Conservation (phyloP, 2,113 vertebrate genomes). For the Mellivora capensis region DNA sequence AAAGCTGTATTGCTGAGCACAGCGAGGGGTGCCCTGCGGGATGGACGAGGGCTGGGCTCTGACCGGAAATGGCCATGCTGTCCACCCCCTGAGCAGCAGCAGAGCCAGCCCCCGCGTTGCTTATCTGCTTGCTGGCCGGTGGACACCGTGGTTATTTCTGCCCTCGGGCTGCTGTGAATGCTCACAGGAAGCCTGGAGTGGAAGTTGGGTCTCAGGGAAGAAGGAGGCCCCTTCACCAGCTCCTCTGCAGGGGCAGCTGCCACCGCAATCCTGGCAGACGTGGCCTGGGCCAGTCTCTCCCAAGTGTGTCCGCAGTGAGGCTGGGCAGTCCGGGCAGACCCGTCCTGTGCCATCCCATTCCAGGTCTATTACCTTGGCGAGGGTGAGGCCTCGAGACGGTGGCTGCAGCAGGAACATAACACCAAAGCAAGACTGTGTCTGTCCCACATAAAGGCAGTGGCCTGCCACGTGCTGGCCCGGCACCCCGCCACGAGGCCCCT, state of each 20-base stretch:
- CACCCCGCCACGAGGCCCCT: conserved; percentile 86
- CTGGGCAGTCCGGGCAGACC: background rate
- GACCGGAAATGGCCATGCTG: background rate
- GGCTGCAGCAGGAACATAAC: conserved; percentile 83
- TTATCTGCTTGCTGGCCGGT: too few relatives aligned
- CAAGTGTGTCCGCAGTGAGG: fast-evolving
- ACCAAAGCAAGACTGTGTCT: conserved; percentile 89
- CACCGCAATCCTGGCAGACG: background rate
- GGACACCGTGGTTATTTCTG: background rate
- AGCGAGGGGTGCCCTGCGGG: background rate
- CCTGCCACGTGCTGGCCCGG: conserved; percentile 78
- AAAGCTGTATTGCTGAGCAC: background rate
- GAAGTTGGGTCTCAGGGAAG: fast-evolving
- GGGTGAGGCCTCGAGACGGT: conserved; percentile 90
- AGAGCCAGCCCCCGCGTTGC: background rate
- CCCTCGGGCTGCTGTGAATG: background rate
- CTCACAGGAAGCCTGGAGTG: background rate
- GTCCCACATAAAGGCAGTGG: conserved; percentile 88
- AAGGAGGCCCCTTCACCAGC: background rate
- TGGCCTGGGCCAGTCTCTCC: fast-evolving
- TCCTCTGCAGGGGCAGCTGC: background rate
- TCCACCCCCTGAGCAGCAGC: background rate
- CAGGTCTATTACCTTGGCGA: conserved; percentile 95
- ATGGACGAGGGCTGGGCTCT: too few relatives aligned
- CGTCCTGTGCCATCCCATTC: background rate